These are phyloP conservation scores for Cyrtorhinus lividipennis DNA, from an alignment of 1,140 invertebrate genomes.

Conservation along the genomic window DNA sequence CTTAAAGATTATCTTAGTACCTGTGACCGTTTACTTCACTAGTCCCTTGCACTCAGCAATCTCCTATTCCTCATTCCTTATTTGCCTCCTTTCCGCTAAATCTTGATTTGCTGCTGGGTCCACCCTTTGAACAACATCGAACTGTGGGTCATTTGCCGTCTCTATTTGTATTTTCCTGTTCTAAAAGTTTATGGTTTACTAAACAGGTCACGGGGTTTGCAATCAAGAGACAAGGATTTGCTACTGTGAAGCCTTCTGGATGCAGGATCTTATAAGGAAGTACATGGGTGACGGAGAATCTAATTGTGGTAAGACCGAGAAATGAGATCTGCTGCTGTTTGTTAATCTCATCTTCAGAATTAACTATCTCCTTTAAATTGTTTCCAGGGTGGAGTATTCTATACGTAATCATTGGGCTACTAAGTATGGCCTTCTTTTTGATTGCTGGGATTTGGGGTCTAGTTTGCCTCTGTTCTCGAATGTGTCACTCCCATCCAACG, in stretches of 20 bases:
- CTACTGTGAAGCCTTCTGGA: conserved; percentile 90
- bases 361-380: too few species aligned
- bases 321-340: neutral
- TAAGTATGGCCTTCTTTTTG: conserved; percentile 45
- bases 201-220: conserved; percentile 73
- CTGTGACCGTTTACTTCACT: too few species aligned
- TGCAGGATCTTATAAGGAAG: conserved; percentile 58
- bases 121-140: too few species aligned
- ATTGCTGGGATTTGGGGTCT: conserved; percentile 53
- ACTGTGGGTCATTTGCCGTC: too few species aligned
- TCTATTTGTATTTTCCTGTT: too few species aligned
- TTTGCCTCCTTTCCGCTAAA: too few species aligned
- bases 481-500: conserved; percentile 29
- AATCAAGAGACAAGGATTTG: conserved; percentile 69
- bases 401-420: conserved; percentile 63
- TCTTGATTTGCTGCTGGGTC: too few species aligned
- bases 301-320: conserved; percentile 53
- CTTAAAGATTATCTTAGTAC: too few species aligned
- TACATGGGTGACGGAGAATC: conserved; percentile 47
- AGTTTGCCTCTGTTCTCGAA: conserved; percentile 46
- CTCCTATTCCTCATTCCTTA: too few species aligned
- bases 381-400: conserved; percentile 71
- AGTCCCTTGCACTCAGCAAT: too few species aligned
- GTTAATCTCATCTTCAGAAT: neutral
- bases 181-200: too few species aligned